Evolutionary conservation across 2,888 invertebrate genomes (phyloP).

Genomic region (Aricia artaxerxes): DNA sequence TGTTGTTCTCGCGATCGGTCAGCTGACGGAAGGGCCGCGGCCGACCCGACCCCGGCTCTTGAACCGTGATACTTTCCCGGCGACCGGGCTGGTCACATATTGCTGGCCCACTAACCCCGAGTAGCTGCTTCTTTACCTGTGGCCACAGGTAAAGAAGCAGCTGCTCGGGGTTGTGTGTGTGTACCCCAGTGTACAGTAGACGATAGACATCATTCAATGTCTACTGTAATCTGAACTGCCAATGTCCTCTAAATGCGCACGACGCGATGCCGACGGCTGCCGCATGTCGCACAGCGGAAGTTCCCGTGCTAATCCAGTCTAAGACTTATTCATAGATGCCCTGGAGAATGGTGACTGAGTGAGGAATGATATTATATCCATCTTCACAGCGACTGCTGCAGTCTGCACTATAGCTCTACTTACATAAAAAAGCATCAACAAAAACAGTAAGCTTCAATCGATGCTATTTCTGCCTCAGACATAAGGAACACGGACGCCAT

Average conservation of each 20-base stretch:
- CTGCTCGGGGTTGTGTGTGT: too few relatives aligned
- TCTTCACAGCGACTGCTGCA: not conserved
- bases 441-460: not conserved
- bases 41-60: not conserved
- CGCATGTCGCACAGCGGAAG: constrained; percentile 12
- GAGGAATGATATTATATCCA: not conserved
- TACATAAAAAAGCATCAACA: not conserved
- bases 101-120: not conserved
- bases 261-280: not conserved
- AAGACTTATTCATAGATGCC: not conserved
- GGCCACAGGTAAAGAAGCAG: not conserved
- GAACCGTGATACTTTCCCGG: not conserved
- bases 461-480: not conserved
- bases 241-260: not conserved
- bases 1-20: not conserved
- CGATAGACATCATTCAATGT: too few relatives aligned
- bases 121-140: not conserved
- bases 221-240: not conserved
- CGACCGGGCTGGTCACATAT: not conserved
- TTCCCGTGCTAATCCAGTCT: not conserved
- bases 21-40: not conserved
- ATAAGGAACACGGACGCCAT: not conserved
- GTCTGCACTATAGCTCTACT: not conserved
- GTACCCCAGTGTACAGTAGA: too few relatives aligned
- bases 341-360: not conserved